Evolutionary conservation across 2,888 invertebrate genomes (phyloP).

Genomic region (Hipparchia semele): DNA sequence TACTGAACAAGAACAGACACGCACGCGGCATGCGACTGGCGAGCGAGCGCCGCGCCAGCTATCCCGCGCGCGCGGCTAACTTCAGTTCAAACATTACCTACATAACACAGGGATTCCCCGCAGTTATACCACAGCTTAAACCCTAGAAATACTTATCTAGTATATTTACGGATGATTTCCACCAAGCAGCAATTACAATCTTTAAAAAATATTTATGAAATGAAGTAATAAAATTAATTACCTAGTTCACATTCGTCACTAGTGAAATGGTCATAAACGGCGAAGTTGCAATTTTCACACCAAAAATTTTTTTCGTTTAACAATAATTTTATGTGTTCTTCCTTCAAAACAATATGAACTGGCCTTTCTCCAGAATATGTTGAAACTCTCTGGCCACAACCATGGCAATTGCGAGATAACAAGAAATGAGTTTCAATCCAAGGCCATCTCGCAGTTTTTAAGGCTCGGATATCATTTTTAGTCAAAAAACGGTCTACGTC

Average conservation of each 20-base stretch:
- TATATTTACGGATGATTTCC: constrained; percentile 20
- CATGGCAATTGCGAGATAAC: constrained; percentile 21
- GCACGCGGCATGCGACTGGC: constrained; percentile 6
- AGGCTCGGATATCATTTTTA: too few species aligned
- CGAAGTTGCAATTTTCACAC: constrained; percentile 16
- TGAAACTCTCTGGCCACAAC: constrained; percentile 12
- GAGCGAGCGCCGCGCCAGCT: constrained; percentile 9
- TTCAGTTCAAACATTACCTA: too few species aligned
- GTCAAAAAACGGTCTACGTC: too few species aligned
- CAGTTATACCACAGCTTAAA: constrained; percentile 6
- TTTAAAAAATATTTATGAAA: too few species aligned
- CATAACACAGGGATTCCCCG: too few species aligned
- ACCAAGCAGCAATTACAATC: constrained; percentile 7
- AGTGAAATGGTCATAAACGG: too few species aligned
- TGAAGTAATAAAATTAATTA: too few species aligned
- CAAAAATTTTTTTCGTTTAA: constrained; percentile 24
- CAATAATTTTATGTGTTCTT: constrained; percentile 22
- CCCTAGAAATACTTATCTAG: constrained; percentile 17
- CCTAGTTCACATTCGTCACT: too few species aligned
- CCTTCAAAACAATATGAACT: constrained; percentile 21
- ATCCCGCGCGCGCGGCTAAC: background rate
- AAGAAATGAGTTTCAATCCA: constrained; percentile 22
- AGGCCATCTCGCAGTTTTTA: constrained; percentile 17
- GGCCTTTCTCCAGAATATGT: background rate
- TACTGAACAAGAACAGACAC: constrained; percentile 10